A percentile compares a stretch with the other conserved stretches of the same genome.
Evolutionary conservation across 2,888 invertebrate species (phyloP).

Genomic region (Tetragonula carbonaria): DNA sequence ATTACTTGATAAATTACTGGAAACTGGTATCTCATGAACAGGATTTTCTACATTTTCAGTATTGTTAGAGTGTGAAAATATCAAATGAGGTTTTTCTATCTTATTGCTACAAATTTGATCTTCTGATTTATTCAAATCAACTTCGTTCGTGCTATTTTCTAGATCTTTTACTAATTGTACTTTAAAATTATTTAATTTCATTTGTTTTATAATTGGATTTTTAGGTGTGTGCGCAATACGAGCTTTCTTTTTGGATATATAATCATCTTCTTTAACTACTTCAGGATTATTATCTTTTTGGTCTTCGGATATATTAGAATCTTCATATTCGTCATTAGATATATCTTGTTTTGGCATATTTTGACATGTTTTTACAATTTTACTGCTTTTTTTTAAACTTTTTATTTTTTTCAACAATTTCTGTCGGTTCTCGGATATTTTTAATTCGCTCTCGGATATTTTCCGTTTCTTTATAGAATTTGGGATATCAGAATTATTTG

Average conservation of each 20-base stretch:
- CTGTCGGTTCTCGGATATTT: neutral
- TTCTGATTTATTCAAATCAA: neutral
- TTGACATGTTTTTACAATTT: slow-evolving; percentile 12
- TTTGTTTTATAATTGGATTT: slow-evolving; percentile 2
- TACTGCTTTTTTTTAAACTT: slow-evolving; percentile 65
- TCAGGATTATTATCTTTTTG: neutral
- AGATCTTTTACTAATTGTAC: neutral
- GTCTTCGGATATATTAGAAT: neutral
- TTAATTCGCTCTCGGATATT: neutral
- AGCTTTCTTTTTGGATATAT: slow-evolving; percentile 58
- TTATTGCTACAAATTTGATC: neutral
- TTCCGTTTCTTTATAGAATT: neutral
- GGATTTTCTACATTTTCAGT: neutral
- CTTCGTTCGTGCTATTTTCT: neutral
- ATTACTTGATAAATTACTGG: neutral
- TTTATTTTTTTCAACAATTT: slow-evolving; percentile 65
- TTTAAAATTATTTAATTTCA: neutral
- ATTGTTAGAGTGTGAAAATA: neutral
- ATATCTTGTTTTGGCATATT: neutral
- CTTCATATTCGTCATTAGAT: neutral
- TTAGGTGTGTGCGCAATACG: slow-evolving; percentile 73
- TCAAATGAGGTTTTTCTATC: neutral
- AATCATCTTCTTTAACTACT: slow-evolving; percentile 4
- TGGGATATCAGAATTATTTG: neutral
- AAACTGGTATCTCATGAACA: neutral